These are phyloP conservation scores for Notechis scutatus DNA, from an alignment of 2,113 vertebrate species.

Conservation along the genomic window DNA sequence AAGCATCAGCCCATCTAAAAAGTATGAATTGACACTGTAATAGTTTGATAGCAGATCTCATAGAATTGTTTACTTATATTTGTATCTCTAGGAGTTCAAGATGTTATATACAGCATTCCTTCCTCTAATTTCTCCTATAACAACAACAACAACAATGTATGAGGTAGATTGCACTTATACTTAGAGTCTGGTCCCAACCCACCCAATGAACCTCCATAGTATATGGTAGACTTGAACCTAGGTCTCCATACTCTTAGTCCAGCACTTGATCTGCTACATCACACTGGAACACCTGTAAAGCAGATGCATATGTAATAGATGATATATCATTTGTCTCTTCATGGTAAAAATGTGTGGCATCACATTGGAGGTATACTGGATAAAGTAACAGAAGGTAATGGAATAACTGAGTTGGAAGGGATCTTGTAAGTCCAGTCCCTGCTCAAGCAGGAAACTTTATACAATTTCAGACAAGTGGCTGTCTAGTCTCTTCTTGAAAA, in stretches of 20 bases:
- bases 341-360: neutral
- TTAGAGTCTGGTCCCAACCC: neutral
- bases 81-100: neutral
- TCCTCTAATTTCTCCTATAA: neutral
- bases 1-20: neutral
- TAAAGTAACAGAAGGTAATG: neutral
- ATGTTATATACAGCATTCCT: neutral
- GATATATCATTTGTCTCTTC: neutral
- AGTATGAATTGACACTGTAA: slow-evolving; percentile 12
- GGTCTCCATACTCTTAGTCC: neutral
- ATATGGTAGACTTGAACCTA: neutral
- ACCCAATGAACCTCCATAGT: neutral
- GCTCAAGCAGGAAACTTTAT: neutral
- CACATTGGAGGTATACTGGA: neutral
- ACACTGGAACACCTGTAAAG: neutral
- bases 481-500: neutral
- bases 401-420: neutral
- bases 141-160: neutral
- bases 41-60: slow-evolving; percentile 37
- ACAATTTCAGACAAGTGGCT: neutral
- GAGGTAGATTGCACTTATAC: neutral
- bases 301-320: neutral
- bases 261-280: neutral
- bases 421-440: neutral
- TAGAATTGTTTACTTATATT: slow-evolving; percentile 14